A percentile compares a stretch with the other conserved stretches of the same genome.
Evolutionary conservation across 2,888 invertebrate genomes (phyloP).

Genomic region (Mythimna loreyi): DNA sequence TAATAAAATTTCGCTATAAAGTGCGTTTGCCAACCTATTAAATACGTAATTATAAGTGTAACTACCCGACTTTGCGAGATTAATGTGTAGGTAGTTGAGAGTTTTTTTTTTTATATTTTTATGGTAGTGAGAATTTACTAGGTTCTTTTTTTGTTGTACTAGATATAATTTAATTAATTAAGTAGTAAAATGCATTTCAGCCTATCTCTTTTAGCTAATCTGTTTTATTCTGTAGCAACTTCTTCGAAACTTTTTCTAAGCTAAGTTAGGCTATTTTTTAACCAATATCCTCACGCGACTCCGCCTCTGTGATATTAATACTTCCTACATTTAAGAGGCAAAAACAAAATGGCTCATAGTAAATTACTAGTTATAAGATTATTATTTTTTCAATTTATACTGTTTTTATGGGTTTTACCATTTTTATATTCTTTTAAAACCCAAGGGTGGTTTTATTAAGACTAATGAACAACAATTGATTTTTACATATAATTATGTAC

Average conservation of each 20-base stretch:
- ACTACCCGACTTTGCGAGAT: background rate
- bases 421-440: background rate
- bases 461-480: background rate
- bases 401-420: no score
- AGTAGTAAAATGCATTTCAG: background rate
- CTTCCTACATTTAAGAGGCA: no score
- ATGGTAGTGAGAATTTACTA: background rate
- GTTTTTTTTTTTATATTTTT: background rate
- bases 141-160: background rate
- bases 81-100: background rate
- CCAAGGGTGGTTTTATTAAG: no score
- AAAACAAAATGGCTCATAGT: no score
- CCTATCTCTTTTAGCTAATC: background rate
- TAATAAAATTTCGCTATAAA: slow-evolving; percentile 37
- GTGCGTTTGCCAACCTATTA: slow-evolving; percentile 33
- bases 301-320: no score
- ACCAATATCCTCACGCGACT: no score
- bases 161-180: background rate
- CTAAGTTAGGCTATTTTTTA: background rate
- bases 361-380: no score
- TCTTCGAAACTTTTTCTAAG: background rate
- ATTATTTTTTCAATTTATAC: no score
- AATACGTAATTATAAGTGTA: slow-evolving; percentile 23
- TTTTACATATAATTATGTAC: background rate
- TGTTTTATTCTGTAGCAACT: background rate